phyloP scores from a whole-genome alignment of 2,888 invertebrate genomes.

The Chalcosyrphus nemorum region DNA sequence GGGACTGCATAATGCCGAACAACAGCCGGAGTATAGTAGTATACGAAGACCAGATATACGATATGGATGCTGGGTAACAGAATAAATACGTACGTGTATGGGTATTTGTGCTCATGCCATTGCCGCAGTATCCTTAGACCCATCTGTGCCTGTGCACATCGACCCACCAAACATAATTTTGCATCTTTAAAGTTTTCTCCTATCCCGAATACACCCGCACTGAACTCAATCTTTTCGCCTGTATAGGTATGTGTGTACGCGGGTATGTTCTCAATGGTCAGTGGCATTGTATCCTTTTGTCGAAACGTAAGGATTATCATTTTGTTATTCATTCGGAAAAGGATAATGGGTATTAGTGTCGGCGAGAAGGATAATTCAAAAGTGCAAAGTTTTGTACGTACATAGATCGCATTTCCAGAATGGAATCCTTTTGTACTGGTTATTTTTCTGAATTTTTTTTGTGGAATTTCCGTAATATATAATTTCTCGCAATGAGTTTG shows the following conservation, averaged over 20 bases:
- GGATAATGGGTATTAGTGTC: slow-evolving; percentile 36
- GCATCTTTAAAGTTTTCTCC: slow-evolving; percentile 59
- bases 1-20: slow-evolving; percentile 66
- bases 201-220: not conserved
- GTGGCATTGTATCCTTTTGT: slow-evolving; percentile 32
- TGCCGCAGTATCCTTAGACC: slow-evolving; percentile 34
- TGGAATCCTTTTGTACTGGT: not conserved
- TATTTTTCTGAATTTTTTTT: not conserved
- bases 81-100: slow-evolving; percentile 22
- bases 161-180: slow-evolving; percentile 35
- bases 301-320: slow-evolving; percentile 57
- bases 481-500: slow-evolving; percentile 29
- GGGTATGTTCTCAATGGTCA: slow-evolving; percentile 24
- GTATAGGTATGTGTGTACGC: not conserved
- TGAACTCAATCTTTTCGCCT: not conserved
- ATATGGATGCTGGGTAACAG: slow-evolving; percentile 44
- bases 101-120: not conserved
- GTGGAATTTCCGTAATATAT: slow-evolving; percentile 4
- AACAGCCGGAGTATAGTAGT: slow-evolving; percentile 19
- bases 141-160: slow-evolving; percentile 54
- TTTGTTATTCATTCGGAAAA: slow-evolving; percentile 56
- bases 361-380: slow-evolving; percentile 17
- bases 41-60: slow-evolving; percentile 40
- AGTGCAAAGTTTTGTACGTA: slow-evolving; percentile 51
- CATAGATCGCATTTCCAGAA: slow-evolving; percentile 21